Conservation (phyloP, 2,888 invertebrate species). For the Nesidiocoris tenuis region DNA sequence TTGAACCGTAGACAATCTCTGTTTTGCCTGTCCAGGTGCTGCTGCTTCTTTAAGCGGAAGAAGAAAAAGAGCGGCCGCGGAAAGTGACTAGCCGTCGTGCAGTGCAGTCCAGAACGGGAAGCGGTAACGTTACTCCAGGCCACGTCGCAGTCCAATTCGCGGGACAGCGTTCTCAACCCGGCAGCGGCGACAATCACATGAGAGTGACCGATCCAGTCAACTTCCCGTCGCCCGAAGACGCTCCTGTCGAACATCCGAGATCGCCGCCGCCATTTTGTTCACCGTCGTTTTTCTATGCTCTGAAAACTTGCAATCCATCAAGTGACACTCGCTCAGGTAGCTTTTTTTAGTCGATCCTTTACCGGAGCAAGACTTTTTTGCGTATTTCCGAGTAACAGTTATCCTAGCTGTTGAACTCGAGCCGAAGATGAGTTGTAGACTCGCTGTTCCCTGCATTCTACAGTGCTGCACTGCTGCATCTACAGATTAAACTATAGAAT, state of each 20-base stretch:
- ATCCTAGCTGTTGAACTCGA: no score
- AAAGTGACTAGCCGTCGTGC: slow-evolving; percentile 80
- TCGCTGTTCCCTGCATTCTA: no score
- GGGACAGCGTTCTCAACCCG: slow-evolving; percentile 62
- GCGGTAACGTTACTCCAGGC: slow-evolving; percentile 64
- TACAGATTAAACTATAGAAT: no score
- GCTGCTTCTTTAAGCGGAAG: slow-evolving; percentile 98
- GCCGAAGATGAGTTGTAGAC: no score
- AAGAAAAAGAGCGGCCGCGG: slow-evolving; percentile 94
- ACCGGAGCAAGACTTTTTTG: no score
- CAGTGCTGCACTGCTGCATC: no score
- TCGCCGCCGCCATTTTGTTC: neutral
- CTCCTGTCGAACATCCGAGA: neutral
- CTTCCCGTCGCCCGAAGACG: neutral
- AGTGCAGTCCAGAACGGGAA: slow-evolving; percentile 66
- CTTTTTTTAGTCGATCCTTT: no score
- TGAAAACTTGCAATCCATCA: neutral
- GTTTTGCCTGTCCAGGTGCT: slow-evolving; percentile 69
- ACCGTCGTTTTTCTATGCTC: no score
- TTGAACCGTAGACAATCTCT: slow-evolving; percentile 41
- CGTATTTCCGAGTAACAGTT: no score
- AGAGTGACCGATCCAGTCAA: slow-evolving; percentile 12
- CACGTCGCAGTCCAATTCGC: slow-evolving; percentile 65
- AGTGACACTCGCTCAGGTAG: neutral
- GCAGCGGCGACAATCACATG: slow-evolving; percentile 49